Evolutionary conservation across 2,888 invertebrate genomes (phyloP), one percentile per base, ranked within the genome.

Genomic region (Eupithecia exiguata): DNA sequence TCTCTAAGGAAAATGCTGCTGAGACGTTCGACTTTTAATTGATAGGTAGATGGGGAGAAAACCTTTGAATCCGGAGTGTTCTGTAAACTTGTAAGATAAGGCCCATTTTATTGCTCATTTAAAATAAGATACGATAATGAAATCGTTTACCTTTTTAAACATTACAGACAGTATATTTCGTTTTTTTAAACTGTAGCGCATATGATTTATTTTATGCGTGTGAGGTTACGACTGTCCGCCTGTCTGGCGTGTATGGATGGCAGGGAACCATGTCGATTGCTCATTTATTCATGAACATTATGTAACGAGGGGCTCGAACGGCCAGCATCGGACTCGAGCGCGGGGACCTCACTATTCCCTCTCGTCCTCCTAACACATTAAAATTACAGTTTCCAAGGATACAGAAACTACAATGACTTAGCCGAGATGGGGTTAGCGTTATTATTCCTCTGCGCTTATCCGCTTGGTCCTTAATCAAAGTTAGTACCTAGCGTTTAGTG

Each of bases 311-410:
- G 81, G 80, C 76, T 79, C 78, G 79, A 79, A 74, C 77, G 66
- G 69, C 67, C 49, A 68, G 75, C 61, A 78, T 80, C 77, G 79
- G 83, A 78, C 83, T 79, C 78, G 80, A 72, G 84, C 83, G 84
- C 86, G 86, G 89, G 87, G 90, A 87, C 85, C 78, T 83, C 83
- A 83, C 87, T 83, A 88, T 88, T 89, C 91, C 89, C 90, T 80
- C 81, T 86, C 84, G 88, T 84, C 86, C 85, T 88, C 86, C 68
- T 70, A 65, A 69, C 91, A 92, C 91, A 93, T 94, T 93, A 93
- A 92, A 93, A 92, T 93, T 92, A 92, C 90, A 92, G 90, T 93
- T 92, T 90, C 91, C 90, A 91, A 92, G 92, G 89, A 89, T 89
- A 88, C 86, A 84, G 86, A 88, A 89, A 89, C 89, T 89, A 88